phyloP scores from a whole-genome alignment of 2,113 vertebrate species.

The Martes martes region DNA sequence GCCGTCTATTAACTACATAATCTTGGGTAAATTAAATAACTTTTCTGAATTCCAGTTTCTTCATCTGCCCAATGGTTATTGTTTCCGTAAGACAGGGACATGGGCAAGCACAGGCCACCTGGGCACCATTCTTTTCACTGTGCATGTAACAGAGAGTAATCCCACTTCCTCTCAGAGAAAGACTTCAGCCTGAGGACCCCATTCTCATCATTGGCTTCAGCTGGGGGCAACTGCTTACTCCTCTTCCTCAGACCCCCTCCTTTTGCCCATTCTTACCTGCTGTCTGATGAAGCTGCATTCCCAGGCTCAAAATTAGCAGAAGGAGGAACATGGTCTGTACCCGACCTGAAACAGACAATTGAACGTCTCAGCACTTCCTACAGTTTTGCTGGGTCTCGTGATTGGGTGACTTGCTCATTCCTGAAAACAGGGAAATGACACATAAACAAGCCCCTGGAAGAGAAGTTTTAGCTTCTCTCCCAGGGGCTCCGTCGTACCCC shows the following conservation, averaged over 20 bases:
- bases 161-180: neutral
- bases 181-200: neutral
- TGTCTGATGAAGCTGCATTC: constrained; percentile 35
- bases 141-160: neutral
- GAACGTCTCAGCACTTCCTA: constrained; percentile 17
- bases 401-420: neutral
- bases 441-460: neutral
- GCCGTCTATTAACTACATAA: neutral
- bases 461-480: neutral
- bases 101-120: neutral
- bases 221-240: neutral
- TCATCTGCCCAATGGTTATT: neutral
- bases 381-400: neutral
- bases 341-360: constrained; percentile 68
- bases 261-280: constrained; percentile 64
- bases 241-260: neutral
- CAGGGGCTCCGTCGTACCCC: neutral
- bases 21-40: neutral
- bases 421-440: constrained; percentile 24
- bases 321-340: constrained; percentile 71
- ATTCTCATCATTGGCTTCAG: neutral
- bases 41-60: neutral
- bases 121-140: neutral
- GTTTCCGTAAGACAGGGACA: neutral
- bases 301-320: constrained; percentile 56